Conservation (phyloP, 1,140 invertebrate genomes). For the Drosophila albomicans region DNA sequence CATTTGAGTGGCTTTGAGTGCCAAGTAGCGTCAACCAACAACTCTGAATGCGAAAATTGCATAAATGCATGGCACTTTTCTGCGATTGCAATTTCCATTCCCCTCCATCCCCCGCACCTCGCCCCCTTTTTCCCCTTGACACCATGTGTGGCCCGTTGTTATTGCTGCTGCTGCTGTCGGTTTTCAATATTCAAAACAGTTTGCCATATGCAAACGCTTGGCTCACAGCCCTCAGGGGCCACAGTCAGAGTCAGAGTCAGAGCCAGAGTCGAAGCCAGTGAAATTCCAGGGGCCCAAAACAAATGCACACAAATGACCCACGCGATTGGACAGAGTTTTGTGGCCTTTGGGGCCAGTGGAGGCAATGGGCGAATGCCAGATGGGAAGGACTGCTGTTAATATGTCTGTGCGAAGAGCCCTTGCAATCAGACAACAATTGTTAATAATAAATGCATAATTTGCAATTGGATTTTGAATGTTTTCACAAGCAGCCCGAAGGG, state of each 20-base stretch:
- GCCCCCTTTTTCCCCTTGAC: slow-evolving; percentile 43
- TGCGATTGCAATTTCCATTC: slow-evolving; percentile 66
- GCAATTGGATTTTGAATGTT: slow-evolving; percentile 79
- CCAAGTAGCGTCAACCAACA: slow-evolving; percentile 60
- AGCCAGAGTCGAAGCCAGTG: neutral
- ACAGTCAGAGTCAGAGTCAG: slow-evolving; percentile 3
- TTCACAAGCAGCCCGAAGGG: slow-evolving; percentile 59
- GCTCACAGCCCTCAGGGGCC: slow-evolving; percentile 45
- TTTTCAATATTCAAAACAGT: slow-evolving; percentile 82
- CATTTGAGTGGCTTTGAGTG: slow-evolving; percentile 79
- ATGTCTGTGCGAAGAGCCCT: slow-evolving; percentile 6
- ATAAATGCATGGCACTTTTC: slow-evolving; percentile 82
- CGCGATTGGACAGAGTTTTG: slow-evolving; percentile 49
- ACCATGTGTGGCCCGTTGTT: slow-evolving; percentile 25
- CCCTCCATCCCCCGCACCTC: slow-evolving; percentile 6
- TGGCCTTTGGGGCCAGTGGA: slow-evolving; percentile 53
- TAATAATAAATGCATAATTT: slow-evolving; percentile 84
- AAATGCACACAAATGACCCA: slow-evolving; percentile 81
- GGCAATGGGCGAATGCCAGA: neutral
- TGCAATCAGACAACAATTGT: slow-evolving; percentile 80
- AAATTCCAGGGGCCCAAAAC: slow-evolving; percentile 53
- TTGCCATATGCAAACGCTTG: slow-evolving; percentile 77
- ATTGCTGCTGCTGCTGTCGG: slow-evolving; percentile 49
- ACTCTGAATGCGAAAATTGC: slow-evolving; percentile 74
- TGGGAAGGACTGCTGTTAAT: neutral